Conservation (phyloP, 1,140 invertebrate genomes). For the Apocrypta bakeri region DNA sequence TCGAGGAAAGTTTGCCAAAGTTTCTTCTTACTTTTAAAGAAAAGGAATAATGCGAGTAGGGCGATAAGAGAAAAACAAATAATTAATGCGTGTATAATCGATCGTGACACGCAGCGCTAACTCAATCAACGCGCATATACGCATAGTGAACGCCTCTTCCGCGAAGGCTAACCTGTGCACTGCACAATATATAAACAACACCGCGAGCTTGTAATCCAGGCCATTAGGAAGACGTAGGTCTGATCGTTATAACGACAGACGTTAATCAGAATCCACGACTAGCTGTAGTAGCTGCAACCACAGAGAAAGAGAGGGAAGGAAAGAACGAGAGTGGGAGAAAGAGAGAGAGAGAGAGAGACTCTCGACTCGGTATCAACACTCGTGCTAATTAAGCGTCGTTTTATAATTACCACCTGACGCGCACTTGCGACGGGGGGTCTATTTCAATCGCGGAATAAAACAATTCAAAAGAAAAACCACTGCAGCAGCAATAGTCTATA, state of each 20-base stretch:
- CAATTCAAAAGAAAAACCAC: not conserved
- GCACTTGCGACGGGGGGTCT: not conserved
- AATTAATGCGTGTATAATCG: too few relatives aligned
- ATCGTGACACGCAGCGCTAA: too few relatives aligned
- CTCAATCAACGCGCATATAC: too few relatives aligned
- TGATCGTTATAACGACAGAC: conserved; percentile 16
- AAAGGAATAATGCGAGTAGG: too few relatives aligned
- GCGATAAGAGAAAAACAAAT: too few relatives aligned
- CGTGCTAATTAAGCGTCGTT: conserved; percentile 7
- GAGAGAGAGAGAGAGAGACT: too few relatives aligned
- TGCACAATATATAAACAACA: not conserved
- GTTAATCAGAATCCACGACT: conserved; percentile 4
- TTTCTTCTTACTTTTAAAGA: not conserved
- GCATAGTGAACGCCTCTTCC: too few relatives aligned
- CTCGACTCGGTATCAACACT: not conserved
- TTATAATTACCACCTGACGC: conserved; percentile 33
- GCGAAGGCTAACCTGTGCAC: too few relatives aligned
- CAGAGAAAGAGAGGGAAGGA: too few relatives aligned
- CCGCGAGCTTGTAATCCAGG: conserved; percentile 7
- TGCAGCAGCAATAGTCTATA: not conserved
- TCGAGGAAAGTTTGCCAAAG: not conserved
- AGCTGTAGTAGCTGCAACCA: not conserved
- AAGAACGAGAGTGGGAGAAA: too few relatives aligned
- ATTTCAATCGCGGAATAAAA: not conserved
- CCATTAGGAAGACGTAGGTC: not conserved